A percentile compares a stretch with the other conserved stretches of the same genome.
These are phyloP conservation scores for Telenomus remus DNA, from an alignment of 1,140 invertebrate species.

Conservation along the genomic window DNA sequence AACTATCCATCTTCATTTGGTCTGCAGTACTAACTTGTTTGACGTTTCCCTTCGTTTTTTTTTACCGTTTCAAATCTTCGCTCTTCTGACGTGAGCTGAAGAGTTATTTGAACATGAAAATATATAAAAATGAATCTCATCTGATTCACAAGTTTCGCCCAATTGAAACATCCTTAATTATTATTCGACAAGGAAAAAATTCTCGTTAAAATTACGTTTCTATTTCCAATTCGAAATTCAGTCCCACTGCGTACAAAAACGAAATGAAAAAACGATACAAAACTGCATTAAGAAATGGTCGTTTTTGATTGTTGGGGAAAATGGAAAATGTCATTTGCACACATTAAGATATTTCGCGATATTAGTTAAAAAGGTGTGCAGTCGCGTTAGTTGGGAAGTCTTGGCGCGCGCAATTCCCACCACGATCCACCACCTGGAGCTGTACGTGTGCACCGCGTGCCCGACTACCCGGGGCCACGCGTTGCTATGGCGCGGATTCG, in stretches of 20 bases:
- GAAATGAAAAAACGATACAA: no score
- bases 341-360: background rate
- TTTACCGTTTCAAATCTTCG: background rate
- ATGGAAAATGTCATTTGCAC: background rate
- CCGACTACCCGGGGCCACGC: slow-evolving; percentile 38
- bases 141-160: no score
- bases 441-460: slow-evolving; percentile 31
- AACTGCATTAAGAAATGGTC: no score
- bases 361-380: background rate
- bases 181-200: no score
- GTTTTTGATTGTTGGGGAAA: background rate
- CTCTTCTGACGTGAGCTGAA: background rate
- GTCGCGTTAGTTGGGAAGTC: slow-evolving; percentile 23
- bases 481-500: slow-evolving; percentile 49
- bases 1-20: slow-evolving; percentile 33
- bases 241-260: no score
- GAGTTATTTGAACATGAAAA: background rate
- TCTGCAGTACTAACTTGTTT: slow-evolving; percentile 10
- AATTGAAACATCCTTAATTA: no score
- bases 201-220: no score
- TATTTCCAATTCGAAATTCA: no score
- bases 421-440: slow-evolving; percentile 28
- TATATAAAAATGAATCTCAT: background rate
- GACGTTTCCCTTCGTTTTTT: background rate
- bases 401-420: slow-evolving; percentile 24